Evolutionary conservation across 1,140 invertebrate genomes (phyloP), one percentile per base, ranked within the genome.

Genomic region (Psilanteris sp.): DNA sequence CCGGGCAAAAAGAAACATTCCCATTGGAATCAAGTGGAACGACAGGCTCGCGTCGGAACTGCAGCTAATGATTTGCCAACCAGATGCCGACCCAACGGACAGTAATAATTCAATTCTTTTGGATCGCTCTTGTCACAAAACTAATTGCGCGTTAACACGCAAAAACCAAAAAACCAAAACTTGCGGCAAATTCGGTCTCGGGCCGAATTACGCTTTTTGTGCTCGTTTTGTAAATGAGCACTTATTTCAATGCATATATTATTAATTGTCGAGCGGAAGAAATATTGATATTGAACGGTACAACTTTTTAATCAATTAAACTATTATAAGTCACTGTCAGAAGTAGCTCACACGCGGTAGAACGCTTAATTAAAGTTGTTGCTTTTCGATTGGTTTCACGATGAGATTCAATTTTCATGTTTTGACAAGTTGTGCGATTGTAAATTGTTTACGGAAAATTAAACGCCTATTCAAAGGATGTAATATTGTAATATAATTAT

Each of bases 141-240:
- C 64, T 68, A 68, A 68, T 68, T 68, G 64, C 48, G 24, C 14
- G n/a, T n/a, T n/a, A n/a, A n/a, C n/a, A n/a, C 22, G 43, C 39
- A 48, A 34, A 14, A 29, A 37, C 32, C 26, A 20, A 55, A 34
- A 52, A 4, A 26, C 11, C 62, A 13, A 64, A 64, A 52, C 13
- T 8, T 32, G 46, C 11, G 27, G 27, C n/a, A n/a, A n/a, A n/a
- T n/a, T n/a, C n/a, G n/a, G n/a, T n/a, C n/a, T n/a, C n/a, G n/a
- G n/a, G n/a, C n/a, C n/a, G n/a, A n/a, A n/a, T n/a, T n/a, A n/a
- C n/a, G n/a, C n/a, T n/a, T n/a, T n/a, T n/a, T n/a, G n/a, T n/a
- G n/a, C n/a, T n/a, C n/a, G n/a, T n/a, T n/a, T n/a, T n/a, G n/a
- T n/a, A n/a, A n/a, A n/a, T n/a, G n/a, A n/a, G n/a, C n/a, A n/a